phyloP scores from a whole-genome alignment of 2,797 vertebrate species.

The Acanthurus leucopareius region DNA sequence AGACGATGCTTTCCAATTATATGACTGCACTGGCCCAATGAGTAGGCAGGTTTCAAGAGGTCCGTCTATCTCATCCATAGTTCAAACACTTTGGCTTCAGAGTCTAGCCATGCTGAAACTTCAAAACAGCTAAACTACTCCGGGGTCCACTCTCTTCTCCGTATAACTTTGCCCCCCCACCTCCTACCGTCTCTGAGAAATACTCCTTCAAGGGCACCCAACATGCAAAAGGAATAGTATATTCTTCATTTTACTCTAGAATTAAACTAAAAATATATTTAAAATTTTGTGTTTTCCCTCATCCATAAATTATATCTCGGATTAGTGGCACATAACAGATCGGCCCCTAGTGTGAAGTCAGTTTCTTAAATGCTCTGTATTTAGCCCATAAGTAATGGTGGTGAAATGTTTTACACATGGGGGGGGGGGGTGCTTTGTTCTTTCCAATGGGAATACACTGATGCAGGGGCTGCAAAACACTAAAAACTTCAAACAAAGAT shows the following conservation, averaged over 20 bases:
- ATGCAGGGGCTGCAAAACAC: conserved; percentile 41
- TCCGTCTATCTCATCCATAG: conserved; percentile 57
- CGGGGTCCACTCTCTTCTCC: conserved; percentile 51
- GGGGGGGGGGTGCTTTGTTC: conserved; percentile 41
- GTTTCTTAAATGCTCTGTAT: conserved; percentile 64
- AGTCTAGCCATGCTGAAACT: conserved; percentile 58
- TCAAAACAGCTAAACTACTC: conserved; percentile 69
- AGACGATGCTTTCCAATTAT: conserved; percentile 57
- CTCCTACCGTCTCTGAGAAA: conserved; percentile 25
- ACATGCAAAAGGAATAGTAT: conserved; percentile 57
- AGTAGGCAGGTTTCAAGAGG: conserved; percentile 57
- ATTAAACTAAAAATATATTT: conserved; percentile 42
- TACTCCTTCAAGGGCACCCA: conserved; percentile 52
- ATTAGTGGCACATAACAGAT: conserved; percentile 63
- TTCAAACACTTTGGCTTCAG: conserved; percentile 75
- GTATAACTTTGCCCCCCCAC: conserved; percentile 14
- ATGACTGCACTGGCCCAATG: conserved; percentile 40
- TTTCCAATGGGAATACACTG: conserved; percentile 40
- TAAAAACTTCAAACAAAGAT: conserved; percentile 28
- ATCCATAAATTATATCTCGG: conserved; percentile 59
- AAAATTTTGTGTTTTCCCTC: conserved; percentile 13
- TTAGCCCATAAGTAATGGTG: conserved; percentile 60
- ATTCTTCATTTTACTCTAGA: conserved; percentile 54
- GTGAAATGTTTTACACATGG: conserved; percentile 43
- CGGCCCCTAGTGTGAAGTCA: conserved; percentile 45